phyloP scores from a whole-genome alignment of 2,888 invertebrate genomes.

The Rosalia funebris region DNA sequence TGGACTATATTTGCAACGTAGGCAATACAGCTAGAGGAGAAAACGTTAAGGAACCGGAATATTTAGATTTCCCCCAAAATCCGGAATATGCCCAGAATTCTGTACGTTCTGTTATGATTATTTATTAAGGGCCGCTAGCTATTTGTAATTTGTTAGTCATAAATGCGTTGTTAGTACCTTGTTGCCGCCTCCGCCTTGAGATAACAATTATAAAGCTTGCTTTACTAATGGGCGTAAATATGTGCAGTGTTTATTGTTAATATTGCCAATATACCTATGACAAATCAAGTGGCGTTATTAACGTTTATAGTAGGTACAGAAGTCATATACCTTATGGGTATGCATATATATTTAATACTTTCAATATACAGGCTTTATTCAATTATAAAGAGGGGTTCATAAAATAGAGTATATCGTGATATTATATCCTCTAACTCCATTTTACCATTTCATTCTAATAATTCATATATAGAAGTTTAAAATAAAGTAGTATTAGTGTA shows the following conservation, averaged over 20 bases:
- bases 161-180: slow-evolving; percentile 14
- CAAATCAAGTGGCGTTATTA: too few species aligned
- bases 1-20: slow-evolving; percentile 57
- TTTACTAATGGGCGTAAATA: slow-evolving; percentile 20
- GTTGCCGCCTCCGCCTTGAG: slow-evolving; percentile 20
- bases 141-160: slow-evolving; percentile 17
- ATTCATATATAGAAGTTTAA: too few species aligned
- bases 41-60: slow-evolving; percentile 40
- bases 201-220: slow-evolving; percentile 30
- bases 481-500: too few species aligned
- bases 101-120: slow-evolving; percentile 21
- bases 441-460: too few species aligned
- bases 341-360: too few species aligned
- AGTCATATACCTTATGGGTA: too few species aligned
- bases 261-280: too few species aligned
- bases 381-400: too few species aligned
- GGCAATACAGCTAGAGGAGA: slow-evolving; percentile 50
- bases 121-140: slow-evolving; percentile 6
- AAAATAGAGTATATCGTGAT: too few species aligned
- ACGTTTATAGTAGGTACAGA: too few species aligned
- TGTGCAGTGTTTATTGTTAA: slow-evolving; percentile 15
- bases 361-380: too few species aligned
- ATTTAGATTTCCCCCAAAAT: slow-evolving; percentile 29
- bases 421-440: too few species aligned
- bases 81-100: slow-evolving; percentile 23